Conservation (phyloP, 2,797 vertebrate genomes). For the Dicrostonyx torquatus region DNA sequence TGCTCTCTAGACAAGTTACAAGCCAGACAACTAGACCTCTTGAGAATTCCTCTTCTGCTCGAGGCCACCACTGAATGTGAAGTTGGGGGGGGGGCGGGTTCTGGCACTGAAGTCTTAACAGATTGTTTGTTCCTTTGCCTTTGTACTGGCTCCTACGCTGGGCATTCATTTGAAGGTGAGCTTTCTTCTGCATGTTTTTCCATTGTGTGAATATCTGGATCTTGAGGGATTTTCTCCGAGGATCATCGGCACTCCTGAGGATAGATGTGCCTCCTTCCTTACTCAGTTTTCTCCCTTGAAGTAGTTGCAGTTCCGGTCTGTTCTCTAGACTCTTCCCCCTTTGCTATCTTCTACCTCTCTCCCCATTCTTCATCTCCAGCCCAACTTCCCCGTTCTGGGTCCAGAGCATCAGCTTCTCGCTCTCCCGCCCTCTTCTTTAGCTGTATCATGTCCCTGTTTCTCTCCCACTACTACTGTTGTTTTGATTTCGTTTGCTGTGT, state of each 20-base stretch:
- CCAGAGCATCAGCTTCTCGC: neutral
- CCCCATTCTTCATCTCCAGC: neutral
- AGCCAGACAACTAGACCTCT: neutral
- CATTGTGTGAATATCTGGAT: neutral
- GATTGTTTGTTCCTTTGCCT: conserved; percentile 4
- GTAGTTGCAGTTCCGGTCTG: neutral
- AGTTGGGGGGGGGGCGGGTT: neutral
- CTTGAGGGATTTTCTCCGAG: neutral
- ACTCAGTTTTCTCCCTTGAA: neutral
- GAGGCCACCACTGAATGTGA: neutral
- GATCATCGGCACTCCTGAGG: neutral
- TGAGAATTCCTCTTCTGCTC: neutral
- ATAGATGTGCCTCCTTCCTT: neutral
- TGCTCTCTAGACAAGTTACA: neutral
- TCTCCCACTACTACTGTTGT: neutral
- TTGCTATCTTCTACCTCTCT: neutral
- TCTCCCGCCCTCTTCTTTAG: neutral
- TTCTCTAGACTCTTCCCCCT: neutral
- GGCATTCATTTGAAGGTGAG: neutral
- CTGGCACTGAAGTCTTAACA: neutral
- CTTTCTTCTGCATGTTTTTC: neutral
- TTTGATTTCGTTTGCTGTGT: neutral
- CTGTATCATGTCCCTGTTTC: neutral
- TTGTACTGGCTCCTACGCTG: neutral
- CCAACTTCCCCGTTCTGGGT: neutral